Base-by-base conservation (phyloP, 2,797 vertebrate genomes). In the Sebastes diploproa region DNA sequence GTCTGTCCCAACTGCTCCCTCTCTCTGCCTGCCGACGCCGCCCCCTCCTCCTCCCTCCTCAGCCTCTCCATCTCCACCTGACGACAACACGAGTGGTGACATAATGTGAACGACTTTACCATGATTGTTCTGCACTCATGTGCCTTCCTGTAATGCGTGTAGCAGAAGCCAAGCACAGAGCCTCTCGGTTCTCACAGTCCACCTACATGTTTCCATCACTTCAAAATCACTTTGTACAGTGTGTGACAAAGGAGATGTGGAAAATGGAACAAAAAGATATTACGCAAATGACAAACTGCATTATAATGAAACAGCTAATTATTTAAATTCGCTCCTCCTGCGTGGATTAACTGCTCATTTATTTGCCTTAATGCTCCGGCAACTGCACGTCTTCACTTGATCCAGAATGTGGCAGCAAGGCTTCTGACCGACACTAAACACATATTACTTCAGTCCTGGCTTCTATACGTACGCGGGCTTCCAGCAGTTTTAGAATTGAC, bases 41-140 rank as follows among this genome's bases (percentile, higher is more conserved):
- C 77, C 75, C 91, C 92, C 52, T 93, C 91, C 87, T 94, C 91
- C 87, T 95, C 94, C 72, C 82, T 87, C 81, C 81, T 93, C 78
- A 95, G 80, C 12, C 79, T 92, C 80, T 96, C 95, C 81, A 92
- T 90, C 80, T 96, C 94, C 59, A 91, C 92, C 96, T 97, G 91
- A 76, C 87, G 80, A 79, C 86, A 86, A 77, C 76, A 69, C 5
- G 8, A 86, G 30, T 42, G 66, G 84, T 83, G 85, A 89, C 82
- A 87, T 77, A 81, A 81, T 59, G 64, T 68, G 77, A 92, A 89
- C 23, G 38, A 80, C 80, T 89, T 84, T 75, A 84, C 81, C 87
- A 80, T 81, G 52, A 90, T 70, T 56, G 63, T 59, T 60, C 65
- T 80, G 72, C 75, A 75, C 77, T 82, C 71, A 56, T 82, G 80